Base-by-base conservation (phyloP, 1,140 invertebrate species). In the Pseudachorutes palmiensis region DNA sequence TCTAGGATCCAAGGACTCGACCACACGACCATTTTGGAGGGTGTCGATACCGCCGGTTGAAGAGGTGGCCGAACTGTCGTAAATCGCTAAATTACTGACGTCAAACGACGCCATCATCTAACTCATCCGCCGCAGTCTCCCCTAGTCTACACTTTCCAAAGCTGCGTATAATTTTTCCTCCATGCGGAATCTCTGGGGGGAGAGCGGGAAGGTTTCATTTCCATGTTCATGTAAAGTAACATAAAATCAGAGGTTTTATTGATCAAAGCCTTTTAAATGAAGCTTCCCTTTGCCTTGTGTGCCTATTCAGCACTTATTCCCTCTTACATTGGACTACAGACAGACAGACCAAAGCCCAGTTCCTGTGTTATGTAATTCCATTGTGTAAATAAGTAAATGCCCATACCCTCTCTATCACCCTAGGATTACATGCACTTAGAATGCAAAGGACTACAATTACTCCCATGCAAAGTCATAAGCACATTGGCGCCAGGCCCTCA, bases 71-170 rank as follows among this genome's bases (percentile, higher is more conserved):
- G 51, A 9, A 9, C 24, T 29, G 57, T 65, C 67, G 67, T 68
- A 68, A 68, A 68, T 68, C 63, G 33, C 62, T 26, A 68, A 68
- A 65, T 64, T 68, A 62, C 67, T 33, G 67, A 65, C 67, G 61
- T 62, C 67, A 68, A 55, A 62, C 57, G 62, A 64, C 63, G 51
- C 63, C 67, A 64, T 68, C 67, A 65, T 58, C 61, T 64, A 45
- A 28, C 58, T 65, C 62, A 58, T 68, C 66, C 45, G 30, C 62
- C 48, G 24, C 49, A n/a, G 9, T 14, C 26, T 61, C 30, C 31
- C n/a, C n/a, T n/a, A n/a, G n/a, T n/a, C 26, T 29, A 9, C 19
- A 9, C 3, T 32, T 5, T 12, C 12, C 58, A 28, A 26, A 60
- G 30, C 3, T 12, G 28, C 14, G 29, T 14, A 60, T 60, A 22